These are phyloP conservation scores for Styela clava DNA, from an alignment of 23 tunicate genomes.

Conservation along the genomic window DNA sequence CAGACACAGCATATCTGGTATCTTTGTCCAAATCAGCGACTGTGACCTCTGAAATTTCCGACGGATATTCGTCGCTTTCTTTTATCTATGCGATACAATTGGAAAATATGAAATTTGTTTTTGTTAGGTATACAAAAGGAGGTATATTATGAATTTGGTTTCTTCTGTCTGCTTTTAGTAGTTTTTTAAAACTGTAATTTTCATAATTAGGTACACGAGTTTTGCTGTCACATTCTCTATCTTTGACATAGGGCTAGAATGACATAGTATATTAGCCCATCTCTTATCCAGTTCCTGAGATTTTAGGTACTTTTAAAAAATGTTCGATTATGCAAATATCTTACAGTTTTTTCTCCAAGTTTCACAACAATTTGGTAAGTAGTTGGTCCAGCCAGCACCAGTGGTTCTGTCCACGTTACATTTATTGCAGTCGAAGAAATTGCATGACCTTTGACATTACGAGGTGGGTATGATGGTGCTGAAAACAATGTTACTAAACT, in stretches of 20 bases:
- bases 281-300: no score
- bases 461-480: slow-evolving; percentile 51
- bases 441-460: slow-evolving; percentile 32
- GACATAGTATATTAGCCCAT: no score
- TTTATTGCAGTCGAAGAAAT: slow-evolving; percentile 54
- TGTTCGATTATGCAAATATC: background rate
- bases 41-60: slow-evolving; percentile 10
- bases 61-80: slow-evolving; percentile 14
- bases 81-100: background rate
- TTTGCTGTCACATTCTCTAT: no score
- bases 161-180: no score
- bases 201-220: no score
- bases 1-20: slow-evolving; percentile 36
- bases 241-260: no score
- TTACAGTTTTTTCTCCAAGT: background rate
- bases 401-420: slow-evolving; percentile 60
- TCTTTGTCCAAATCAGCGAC: slow-evolving; percentile 39
- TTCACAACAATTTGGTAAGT: slow-evolving; percentile 30
- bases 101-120: background rate
- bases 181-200: no score
- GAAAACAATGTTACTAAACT: background rate
- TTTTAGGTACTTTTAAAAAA: no score
- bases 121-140: no score
- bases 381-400: slow-evolving; percentile 38
- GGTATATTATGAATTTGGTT: no score